These are phyloP conservation scores for Hypena proboscidalis DNA, from an alignment of 2,888 invertebrate species.

Conservation along the genomic window DNA sequence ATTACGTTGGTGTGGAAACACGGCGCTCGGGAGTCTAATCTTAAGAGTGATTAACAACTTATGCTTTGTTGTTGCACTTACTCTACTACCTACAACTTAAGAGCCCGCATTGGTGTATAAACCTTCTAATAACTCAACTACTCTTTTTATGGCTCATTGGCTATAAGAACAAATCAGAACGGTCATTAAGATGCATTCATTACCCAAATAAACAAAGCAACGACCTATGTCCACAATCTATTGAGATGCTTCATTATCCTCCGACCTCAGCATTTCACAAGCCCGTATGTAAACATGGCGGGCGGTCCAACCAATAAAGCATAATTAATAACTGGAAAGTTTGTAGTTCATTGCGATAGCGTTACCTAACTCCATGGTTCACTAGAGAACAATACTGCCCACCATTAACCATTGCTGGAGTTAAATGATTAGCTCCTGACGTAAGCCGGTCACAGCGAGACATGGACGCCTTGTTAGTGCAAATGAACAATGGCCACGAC, in stretches of 20 bases:
- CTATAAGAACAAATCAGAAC: constrained; percentile 3
- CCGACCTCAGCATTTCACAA: constrained; percentile 57
- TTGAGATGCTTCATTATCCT: constrained; percentile 42
- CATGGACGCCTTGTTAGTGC: constrained; percentile 55
- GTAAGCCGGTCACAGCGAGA: constrained; percentile 69
- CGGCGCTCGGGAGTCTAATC: too few species aligned
- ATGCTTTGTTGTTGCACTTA: too few species aligned
- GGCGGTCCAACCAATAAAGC: constrained; percentile 60
- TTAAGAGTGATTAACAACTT: too few species aligned
- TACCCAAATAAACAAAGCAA: constrained; percentile 7
- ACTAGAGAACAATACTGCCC: constrained; percentile 61
- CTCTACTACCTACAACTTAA: too few species aligned
- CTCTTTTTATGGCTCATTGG: too few species aligned
- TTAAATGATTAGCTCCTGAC: constrained; percentile 74
- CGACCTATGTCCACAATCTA: too few species aligned
- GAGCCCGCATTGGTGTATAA: too few species aligned
- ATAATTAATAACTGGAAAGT: constrained; percentile 75
- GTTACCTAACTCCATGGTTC: constrained; percentile 42
- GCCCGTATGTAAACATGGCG: constrained; percentile 55
- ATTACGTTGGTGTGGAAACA: too few species aligned
- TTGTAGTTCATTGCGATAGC: constrained; percentile 51
- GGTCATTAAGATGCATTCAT: constrained; percentile 6
- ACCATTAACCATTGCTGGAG: constrained; percentile 53
- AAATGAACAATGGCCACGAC: constrained; percentile 50
- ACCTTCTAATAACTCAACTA: too few species aligned